These are phyloP conservation scores for Cyanoramphus novaezelandiae DNA, from an alignment of 2,113 vertebrate genomes.

Conservation along the genomic window DNA sequence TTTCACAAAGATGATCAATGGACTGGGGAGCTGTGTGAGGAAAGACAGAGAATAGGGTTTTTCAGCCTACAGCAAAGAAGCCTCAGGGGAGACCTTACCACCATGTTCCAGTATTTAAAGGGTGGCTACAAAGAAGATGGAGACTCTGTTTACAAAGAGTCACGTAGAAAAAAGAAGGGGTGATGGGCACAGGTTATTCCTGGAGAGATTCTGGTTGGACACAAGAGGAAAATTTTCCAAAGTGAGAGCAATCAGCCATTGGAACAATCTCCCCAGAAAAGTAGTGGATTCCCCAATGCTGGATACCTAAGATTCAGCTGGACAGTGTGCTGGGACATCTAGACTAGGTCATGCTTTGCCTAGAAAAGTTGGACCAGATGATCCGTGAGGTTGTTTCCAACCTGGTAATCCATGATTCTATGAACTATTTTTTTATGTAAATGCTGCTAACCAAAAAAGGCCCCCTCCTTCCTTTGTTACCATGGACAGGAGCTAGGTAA, in stretches of 20 bases:
- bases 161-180: not conserved
- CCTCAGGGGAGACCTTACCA: not conserved
- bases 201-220: not conserved
- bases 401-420: not conserved
- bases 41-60: not conserved
- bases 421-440: not conserved
- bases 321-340: not conserved
- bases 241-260: not conserved
- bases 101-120: not conserved
- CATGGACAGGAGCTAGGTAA: not conserved
- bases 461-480: not conserved
- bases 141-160: not conserved
- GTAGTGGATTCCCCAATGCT: rapidly evolving
- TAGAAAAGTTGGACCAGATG: not conserved
- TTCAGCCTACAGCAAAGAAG: not conserved
- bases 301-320: not conserved
- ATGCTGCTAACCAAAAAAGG: not conserved
- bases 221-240: not conserved
- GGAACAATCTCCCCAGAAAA: not conserved
- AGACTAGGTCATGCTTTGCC: not conserved
- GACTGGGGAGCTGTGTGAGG: not conserved
- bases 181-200: not conserved
- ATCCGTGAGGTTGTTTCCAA: not conserved
- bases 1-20: not conserved
- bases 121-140: not conserved